Conservation (phyloP, 2,797 vertebrate genomes). For the Clarias pachynema region DNA sequence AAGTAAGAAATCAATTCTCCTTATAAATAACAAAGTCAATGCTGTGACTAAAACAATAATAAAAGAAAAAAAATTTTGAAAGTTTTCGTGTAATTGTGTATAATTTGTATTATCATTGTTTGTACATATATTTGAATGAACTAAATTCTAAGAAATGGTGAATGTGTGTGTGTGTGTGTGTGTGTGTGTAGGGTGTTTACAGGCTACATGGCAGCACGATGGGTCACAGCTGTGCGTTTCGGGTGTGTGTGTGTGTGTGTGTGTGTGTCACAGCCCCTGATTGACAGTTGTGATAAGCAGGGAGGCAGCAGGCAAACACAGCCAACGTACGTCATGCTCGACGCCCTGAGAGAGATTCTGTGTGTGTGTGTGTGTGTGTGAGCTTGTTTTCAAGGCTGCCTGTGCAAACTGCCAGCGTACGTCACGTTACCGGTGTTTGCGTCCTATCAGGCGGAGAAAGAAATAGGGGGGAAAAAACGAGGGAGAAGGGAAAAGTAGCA, state of each 20-base stretch:
- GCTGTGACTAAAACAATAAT: too few relatives aligned
- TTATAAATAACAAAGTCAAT: too few relatives aligned
- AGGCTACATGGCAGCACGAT: neutral
- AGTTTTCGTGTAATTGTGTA: too few relatives aligned
- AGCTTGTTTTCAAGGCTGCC: conserved; percentile 49
- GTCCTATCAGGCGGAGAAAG: conserved; percentile 42
- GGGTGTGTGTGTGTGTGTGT: conserved; percentile 39
- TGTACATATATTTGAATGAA: too few relatives aligned
- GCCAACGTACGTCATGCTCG: conserved; percentile 54
- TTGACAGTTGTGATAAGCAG: conserved; percentile 61
- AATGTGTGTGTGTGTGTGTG: neutral
- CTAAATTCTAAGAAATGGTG: too few relatives aligned
- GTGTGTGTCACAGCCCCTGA: conserved; percentile 54
- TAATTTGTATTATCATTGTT: too few relatives aligned
- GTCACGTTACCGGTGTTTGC: conserved; percentile 49
- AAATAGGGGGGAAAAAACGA: conserved; percentile 15
- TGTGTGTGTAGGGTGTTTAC: conserved; percentile 4
- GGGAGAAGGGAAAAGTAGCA: neutral
- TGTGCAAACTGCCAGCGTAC: conserved; percentile 54
- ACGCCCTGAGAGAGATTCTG: conserved; percentile 12
- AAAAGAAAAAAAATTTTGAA: too few relatives aligned
- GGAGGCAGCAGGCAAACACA: conserved; percentile 59
- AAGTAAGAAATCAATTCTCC: too few relatives aligned
- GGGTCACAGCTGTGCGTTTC: conserved; percentile 12
- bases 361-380: neutral